phyloP scores from a whole-genome alignment of 2,888 invertebrate genomes.

The Tenthredo amoena region DNA sequence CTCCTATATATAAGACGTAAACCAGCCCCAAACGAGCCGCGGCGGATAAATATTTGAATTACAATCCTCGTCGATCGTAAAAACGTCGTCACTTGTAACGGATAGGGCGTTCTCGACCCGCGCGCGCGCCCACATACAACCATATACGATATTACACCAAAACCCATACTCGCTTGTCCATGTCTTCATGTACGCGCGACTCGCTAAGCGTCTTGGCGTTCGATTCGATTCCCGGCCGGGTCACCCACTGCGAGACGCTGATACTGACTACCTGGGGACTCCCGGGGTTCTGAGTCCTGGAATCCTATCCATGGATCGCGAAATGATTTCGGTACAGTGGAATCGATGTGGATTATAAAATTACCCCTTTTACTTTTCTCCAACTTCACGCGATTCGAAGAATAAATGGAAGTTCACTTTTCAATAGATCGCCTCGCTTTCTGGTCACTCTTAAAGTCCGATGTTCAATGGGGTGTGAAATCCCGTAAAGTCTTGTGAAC shows the following conservation, averaged over 20 bases:
- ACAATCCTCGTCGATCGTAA: constrained; percentile 73
- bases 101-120: constrained; percentile 62
- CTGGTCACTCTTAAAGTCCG: too few species aligned
- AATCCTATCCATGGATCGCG: constrained; percentile 19
- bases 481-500: neutral
- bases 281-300: constrained; percentile 42
- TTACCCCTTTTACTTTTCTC: neutral
- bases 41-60: constrained; percentile 74
- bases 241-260: constrained; percentile 55
- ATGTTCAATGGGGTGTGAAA: neutral
- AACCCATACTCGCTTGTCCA: neutral
- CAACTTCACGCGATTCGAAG: neutral
- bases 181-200: neutral
- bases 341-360: neutral
- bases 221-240: constrained; percentile 27
- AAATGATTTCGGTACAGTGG: neutral
- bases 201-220: constrained; percentile 25
- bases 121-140: constrained; percentile 43
- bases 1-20: constrained; percentile 53
- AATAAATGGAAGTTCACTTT: neutral
- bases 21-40: constrained; percentile 66
- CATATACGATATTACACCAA: neutral
- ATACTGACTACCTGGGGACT: constrained; percentile 10
- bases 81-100: constrained; percentile 75
- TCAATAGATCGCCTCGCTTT: too few species aligned